A percentile compares a stretch with the other conserved stretches of the same genome.
phyloP scores from a whole-genome alignment of 2,113 vertebrate genomes.

The Amphiprion percula region DNA sequence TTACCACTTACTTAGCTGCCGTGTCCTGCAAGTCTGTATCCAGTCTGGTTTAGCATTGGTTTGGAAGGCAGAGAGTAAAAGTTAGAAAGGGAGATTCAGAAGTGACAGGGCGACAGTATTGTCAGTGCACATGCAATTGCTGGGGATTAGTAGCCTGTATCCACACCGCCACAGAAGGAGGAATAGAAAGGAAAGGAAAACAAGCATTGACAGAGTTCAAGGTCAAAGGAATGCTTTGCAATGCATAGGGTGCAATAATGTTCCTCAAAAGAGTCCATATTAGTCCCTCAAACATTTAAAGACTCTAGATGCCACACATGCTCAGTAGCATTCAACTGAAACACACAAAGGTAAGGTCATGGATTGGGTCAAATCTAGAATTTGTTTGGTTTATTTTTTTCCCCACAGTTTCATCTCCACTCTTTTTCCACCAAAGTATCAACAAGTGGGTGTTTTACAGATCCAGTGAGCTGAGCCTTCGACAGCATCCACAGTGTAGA shows the following conservation, averaged over 20 bases:
- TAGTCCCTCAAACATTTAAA: background rate
- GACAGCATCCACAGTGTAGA: too few relatives aligned
- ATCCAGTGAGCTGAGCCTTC: too few relatives aligned
- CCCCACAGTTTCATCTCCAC: too few relatives aligned
- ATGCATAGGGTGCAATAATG: conserved; percentile 8
- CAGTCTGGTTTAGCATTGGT: conserved; percentile 88
- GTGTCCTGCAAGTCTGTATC: conserved; percentile 92
- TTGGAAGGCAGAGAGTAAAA: conserved; percentile 49
- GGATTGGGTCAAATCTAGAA: too few relatives aligned
- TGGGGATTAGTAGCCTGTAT: conserved; percentile 34
- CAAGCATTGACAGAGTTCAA: conserved; percentile 18
- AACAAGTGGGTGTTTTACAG: too few relatives aligned
- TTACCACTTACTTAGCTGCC: conserved; percentile 89
- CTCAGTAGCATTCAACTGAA: background rate
- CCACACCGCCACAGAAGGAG: conserved; percentile 16
- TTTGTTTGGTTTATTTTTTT: too few relatives aligned
- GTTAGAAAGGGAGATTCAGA: conserved; percentile 35
- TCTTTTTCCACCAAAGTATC: too few relatives aligned
- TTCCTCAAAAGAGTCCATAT: background rate
- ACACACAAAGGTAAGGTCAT: too few relatives aligned
- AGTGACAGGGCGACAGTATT: background rate
- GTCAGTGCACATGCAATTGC: conserved; percentile 57
- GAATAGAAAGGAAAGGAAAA: conserved; percentile 9
- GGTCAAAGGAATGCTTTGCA: conserved; percentile 27
- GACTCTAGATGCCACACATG: background rate